These are phyloP conservation scores for Albula glossodonta DNA, from an alignment of 2,113 vertebrate genomes.

Conservation along the genomic window DNA sequence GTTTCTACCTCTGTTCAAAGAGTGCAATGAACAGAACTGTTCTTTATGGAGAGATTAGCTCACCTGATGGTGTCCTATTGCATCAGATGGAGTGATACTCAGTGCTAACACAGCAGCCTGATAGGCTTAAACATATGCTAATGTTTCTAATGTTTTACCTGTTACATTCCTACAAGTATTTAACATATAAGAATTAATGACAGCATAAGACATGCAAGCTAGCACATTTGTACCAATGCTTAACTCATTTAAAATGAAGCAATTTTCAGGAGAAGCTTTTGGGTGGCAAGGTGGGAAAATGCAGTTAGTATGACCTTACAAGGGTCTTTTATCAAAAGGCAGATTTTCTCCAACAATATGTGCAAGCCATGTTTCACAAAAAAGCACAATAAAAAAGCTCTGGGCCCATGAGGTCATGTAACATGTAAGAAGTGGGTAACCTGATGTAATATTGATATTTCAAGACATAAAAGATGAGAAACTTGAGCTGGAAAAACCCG, in stretches of 20 bases:
- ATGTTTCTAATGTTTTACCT: no score
- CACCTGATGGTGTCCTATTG: no score
- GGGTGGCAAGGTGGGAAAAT: neutral
- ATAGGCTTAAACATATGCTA: no score
- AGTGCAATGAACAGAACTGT: no score
- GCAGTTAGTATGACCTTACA: conserved; percentile 35
- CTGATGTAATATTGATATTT: neutral
- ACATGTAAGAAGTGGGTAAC: conserved; percentile 17
- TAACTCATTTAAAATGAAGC: neutral
- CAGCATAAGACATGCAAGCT: neutral
- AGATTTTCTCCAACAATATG: conserved; percentile 42
- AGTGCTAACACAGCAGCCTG: no score
- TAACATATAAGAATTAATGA: neutral
- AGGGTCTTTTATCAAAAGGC: conserved; percentile 43
- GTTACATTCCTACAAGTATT: neutral
- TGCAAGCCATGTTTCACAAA: conserved; percentile 28
- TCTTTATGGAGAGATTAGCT: no score
- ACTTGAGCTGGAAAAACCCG: neutral
- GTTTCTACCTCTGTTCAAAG: no score
- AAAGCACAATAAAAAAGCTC: neutral
- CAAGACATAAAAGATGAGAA: neutral
- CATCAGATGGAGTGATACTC: no score
- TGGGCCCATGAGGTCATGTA: conserved; percentile 19
- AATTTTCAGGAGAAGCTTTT: neutral
- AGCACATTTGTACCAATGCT: neutral